Evolutionary conservation across 2,113 vertebrate species (phyloP), one percentile per base, ranked within the genome.

Genomic region (Erpornis zantholeuca): DNA sequence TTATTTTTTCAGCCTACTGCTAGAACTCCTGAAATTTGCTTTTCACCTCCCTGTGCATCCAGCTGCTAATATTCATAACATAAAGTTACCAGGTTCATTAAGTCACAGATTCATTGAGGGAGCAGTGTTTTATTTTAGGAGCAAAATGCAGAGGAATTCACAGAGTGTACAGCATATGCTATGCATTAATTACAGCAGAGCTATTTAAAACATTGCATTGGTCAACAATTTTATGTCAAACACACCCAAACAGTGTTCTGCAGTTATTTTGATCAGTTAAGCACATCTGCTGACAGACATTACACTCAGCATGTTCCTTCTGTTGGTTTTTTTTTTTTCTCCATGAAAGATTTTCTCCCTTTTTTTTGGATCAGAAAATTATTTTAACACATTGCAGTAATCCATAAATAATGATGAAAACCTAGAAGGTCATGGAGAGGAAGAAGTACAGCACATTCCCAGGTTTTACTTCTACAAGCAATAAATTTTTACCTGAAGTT

Each of bases 391-490:
- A 65, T 56, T 29, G 36, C 61, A 68, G 56, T 12, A 38, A 85
- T 47, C 75, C 56, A 88, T 75, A 96, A 95, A 92, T 77, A 88
- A 92, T 11, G 42, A 68, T 36, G 79, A 90, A 95, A 88, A 73
- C 28, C 8, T 36, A 54, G 31, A 86, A 95, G 85, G 82, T 92
- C 79, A 93, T 90, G 85, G 64, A 92, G 88, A 93, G 10, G 9
- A 57, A 69, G 31, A 91, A 95, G 66, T 50, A 80, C 52, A 90
- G 76, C 71, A 88, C 20, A 66, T 78, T 83, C 71, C 36, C 75
- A 86, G 42, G 36, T 92, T 92, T 70, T 35, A 61, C 24, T 90
- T 91, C 44, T 35, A 31, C 40, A 40, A 52, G 59, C 25, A 80
- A 71, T 94, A 81, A 92, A 79, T 95, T 91, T 66, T 82, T 60